Evolutionary conservation across 1,140 invertebrate species (phyloP).

Genomic region (Carcinoscorpius rotundicauda): DNA sequence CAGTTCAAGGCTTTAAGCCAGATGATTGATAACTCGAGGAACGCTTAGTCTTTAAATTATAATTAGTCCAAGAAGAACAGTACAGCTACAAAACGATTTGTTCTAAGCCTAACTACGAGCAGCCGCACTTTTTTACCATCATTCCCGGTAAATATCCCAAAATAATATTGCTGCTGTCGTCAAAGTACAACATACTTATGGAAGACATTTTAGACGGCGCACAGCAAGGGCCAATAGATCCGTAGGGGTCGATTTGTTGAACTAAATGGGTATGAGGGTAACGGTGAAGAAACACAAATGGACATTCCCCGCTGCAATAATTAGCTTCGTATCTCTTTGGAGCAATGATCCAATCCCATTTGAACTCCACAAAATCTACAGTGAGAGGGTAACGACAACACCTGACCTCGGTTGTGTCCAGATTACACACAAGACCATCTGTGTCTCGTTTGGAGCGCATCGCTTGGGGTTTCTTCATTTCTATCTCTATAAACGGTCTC

Average conservation of each 20-base stretch:
- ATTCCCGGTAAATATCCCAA: slow-evolving; percentile 78
- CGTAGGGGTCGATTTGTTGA: slow-evolving; percentile 53
- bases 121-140: slow-evolving; percentile 85
- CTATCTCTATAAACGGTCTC: slow-evolving; percentile 68
- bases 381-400: slow-evolving; percentile 84
- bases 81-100: too few relatives aligned
- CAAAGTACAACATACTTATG: slow-evolving; percentile 87
- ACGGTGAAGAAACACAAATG: slow-evolving; percentile 70
- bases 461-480: slow-evolving; percentile 48
- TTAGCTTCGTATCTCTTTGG: slow-evolving; percentile 91
- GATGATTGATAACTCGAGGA: too few relatives aligned
- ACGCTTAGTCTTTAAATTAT: too few relatives aligned
- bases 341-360: slow-evolving; percentile 97
- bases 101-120: slow-evolving; percentile 47
- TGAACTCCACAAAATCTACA: slow-evolving; percentile 91
- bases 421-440: slow-evolving; percentile 61
- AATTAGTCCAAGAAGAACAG: too few relatives aligned
- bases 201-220: slow-evolving; percentile 74
- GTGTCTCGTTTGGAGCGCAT: slow-evolving; percentile 54
- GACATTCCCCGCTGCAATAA: slow-evolving; percentile 92
- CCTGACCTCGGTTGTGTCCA: slow-evolving; percentile 57
- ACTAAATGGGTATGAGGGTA: slow-evolving; percentile 90
- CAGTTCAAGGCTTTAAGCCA: too few relatives aligned
- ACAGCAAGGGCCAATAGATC: slow-evolving; percentile 71
- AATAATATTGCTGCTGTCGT: slow-evolving; percentile 68